Conservation (phyloP, 2,113 vertebrate genomes). For the Willisornis vidua region DNA sequence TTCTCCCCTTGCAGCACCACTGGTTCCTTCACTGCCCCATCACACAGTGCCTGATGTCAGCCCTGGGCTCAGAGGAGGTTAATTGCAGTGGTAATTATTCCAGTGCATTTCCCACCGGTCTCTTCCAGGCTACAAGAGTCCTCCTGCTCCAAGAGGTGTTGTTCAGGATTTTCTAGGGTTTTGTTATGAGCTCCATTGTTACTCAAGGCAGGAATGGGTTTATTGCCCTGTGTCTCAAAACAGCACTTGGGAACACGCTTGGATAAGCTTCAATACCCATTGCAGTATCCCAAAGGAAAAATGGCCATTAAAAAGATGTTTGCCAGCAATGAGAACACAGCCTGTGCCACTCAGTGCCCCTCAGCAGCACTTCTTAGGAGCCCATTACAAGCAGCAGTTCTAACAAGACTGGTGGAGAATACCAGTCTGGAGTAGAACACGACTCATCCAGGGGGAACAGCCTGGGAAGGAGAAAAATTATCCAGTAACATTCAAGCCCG, state of each 20-base stretch:
- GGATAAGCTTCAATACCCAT: neutral
- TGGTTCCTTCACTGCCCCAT: neutral
- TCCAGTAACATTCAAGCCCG: neutral
- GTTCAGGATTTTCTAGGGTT: neutral
- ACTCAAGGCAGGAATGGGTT: neutral
- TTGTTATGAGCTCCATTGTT: neutral
- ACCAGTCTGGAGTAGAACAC: neutral
- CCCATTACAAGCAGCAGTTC: neutral
- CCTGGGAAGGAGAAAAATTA: neutral
- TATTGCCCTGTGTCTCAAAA: neutral
- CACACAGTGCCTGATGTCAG: fast-evolving
- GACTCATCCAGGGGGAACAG: neutral
- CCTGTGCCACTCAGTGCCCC: neutral
- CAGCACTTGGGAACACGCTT: neutral
- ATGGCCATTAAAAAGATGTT: neutral
- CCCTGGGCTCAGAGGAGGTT: neutral
- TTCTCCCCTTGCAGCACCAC: neutral
- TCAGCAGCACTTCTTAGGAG: neutral
- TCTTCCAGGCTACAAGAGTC: neutral
- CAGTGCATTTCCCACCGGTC: neutral
- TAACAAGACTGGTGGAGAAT: neutral
- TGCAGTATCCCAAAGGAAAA: neutral
- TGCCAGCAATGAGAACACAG: neutral
- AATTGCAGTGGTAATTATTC: neutral
- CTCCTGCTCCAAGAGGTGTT: neutral